Percentiles rank a stretch among this genome's conserved stretches.
These are phyloP conservation scores for Hirtodrosophila cameraria DNA, from an alignment of 2,888 invertebrate genomes.

Conservation along the genomic window DNA sequence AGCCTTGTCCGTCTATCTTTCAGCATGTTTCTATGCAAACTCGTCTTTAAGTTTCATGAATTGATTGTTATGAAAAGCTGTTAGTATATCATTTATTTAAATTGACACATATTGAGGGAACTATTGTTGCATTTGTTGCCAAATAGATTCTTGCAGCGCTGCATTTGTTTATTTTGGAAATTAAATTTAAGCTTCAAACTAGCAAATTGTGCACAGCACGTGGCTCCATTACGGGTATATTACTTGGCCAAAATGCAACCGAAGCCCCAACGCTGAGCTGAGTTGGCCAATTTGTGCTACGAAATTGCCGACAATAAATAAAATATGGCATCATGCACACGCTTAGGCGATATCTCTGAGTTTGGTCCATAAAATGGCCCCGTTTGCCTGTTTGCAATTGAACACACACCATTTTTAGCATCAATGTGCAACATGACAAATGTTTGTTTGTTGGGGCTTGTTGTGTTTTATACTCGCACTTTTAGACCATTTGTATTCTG, in stretches of 20 bases:
- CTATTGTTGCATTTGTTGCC: too few species aligned
- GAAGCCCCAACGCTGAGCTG: too few species aligned
- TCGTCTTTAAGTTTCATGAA: too few species aligned
- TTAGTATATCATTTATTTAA: slow-evolving; percentile 5
- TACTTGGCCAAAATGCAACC: slow-evolving; percentile 48
- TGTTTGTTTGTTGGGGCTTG: slow-evolving; percentile 57
- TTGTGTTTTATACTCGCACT: slow-evolving; percentile 39
- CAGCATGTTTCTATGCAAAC: too few species aligned
- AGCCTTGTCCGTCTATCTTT: too few species aligned
- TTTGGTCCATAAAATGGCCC: slow-evolving; percentile 48
- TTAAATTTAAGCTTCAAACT: slow-evolving; percentile 41
- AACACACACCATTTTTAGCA: slow-evolving; percentile 60
- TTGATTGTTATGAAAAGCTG: too few species aligned
- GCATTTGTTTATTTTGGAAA: slow-evolving; percentile 8
- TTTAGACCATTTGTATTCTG: slow-evolving; percentile 63
- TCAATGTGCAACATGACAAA: slow-evolving; percentile 70
- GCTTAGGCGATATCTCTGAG: slow-evolving; percentile 37
- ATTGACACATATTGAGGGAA: too few species aligned
- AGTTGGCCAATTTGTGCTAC: slow-evolving; percentile 55
- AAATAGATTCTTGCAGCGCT: not conserved
- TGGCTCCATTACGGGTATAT: slow-evolving; percentile 51
- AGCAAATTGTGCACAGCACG: slow-evolving; percentile 37
- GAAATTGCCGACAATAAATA: slow-evolving; percentile 58
- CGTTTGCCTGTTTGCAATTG: slow-evolving; percentile 29
- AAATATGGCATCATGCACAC: slow-evolving; percentile 48